A percentile compares a stretch with the other conserved stretches of the same genome.
phyloP scores from a whole-genome alignment of 2,888 invertebrate species.

The Pycnomerus fuliginosus region DNA sequence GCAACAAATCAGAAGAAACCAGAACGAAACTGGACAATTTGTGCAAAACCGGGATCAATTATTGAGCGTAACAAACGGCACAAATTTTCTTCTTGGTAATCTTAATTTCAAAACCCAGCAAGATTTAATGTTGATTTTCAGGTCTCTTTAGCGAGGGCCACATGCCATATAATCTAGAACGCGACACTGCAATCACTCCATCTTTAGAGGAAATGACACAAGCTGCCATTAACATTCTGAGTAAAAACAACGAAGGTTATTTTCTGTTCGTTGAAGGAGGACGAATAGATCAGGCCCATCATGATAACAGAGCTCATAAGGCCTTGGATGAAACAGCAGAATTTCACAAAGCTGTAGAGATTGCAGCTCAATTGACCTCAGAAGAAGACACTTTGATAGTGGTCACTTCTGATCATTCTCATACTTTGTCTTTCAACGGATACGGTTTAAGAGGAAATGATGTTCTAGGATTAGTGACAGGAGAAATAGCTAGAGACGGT shows the following conservation, averaged over 20 bases:
- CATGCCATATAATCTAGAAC: conserved; percentile 62
- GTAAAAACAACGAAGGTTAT: conserved; percentile 64
- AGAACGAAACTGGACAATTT: conserved; percentile 50
- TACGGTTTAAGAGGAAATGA: conserved; percentile 67
- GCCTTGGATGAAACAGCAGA: conserved; percentile 77
- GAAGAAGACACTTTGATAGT: conserved; percentile 74
- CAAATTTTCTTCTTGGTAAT: conserved; percentile 53
- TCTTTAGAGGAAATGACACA: conserved; percentile 77
- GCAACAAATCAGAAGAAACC: conserved; percentile 54
- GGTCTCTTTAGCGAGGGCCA: conserved; percentile 33
- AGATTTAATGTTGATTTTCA: too few relatives aligned
- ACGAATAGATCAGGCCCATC: conserved; percentile 74
- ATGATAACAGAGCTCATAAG: conserved; percentile 62
- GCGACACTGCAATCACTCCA: conserved; percentile 60
- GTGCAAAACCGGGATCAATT: conserved; percentile 60
- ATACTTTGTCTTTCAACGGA: conserved; percentile 72
- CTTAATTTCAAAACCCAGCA: too few relatives aligned
- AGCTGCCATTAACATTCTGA: conserved; percentile 70
- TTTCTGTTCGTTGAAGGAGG: conserved; percentile 79
- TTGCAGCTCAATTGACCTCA: conserved; percentile 63
- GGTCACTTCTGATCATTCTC: conserved; percentile 75
- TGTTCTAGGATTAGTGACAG: conserved; percentile 57
- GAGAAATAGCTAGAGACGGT: conserved; percentile 58
- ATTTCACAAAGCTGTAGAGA: conserved; percentile 54
- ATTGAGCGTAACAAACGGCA: conserved; percentile 53